These are phyloP conservation scores for Drosophila micromelanica DNA, from an alignment of 1,140 invertebrate species.

Conservation along the genomic window DNA sequence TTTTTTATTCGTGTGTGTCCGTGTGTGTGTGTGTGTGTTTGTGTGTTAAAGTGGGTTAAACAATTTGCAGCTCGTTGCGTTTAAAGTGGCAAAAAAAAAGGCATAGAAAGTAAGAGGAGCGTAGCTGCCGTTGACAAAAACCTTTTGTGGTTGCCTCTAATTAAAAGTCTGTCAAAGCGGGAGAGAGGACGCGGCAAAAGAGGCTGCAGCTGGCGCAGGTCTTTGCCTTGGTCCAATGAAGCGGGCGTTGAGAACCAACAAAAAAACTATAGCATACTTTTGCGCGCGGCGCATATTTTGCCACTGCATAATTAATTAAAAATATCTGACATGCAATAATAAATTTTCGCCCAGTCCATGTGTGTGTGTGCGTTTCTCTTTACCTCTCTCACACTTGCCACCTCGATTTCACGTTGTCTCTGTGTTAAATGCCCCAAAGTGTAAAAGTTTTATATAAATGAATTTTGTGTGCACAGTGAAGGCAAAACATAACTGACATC, in stretches of 20 bases:
- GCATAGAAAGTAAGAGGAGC: conserved; percentile 4
- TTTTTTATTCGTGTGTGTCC: conserved; percentile 6
- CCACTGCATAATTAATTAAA: conserved; percentile 79
- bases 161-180: conserved; percentile 61
- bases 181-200: conserved; percentile 12
- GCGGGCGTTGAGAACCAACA: not conserved
- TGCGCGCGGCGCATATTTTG: conserved; percentile 72
- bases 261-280: conserved; percentile 69
- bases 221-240: conserved; percentile 65
- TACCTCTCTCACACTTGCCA: not conserved
- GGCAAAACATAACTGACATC: conserved; percentile 75
- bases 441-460: conserved; percentile 71
- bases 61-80: conserved; percentile 39
- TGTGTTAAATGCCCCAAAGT: conserved; percentile 47
- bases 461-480: conserved; percentile 52
- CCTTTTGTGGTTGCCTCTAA: conserved; percentile 80
- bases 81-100: conserved; percentile 28
- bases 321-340: conserved; percentile 77
- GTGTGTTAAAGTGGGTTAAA: conserved; percentile 38
- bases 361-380: conserved; percentile 8
- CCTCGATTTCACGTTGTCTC: not conserved
- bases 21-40: conserved; percentile 12
- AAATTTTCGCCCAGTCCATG: conserved; percentile 54
- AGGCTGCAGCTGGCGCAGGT: conserved; percentile 25
- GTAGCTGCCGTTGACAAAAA: conserved; percentile 47